Evolutionary conservation across 2,113 vertebrate genomes (phyloP), one percentile per base, ranked within the genome.

Genomic region (Callionymus lyra): DNA sequence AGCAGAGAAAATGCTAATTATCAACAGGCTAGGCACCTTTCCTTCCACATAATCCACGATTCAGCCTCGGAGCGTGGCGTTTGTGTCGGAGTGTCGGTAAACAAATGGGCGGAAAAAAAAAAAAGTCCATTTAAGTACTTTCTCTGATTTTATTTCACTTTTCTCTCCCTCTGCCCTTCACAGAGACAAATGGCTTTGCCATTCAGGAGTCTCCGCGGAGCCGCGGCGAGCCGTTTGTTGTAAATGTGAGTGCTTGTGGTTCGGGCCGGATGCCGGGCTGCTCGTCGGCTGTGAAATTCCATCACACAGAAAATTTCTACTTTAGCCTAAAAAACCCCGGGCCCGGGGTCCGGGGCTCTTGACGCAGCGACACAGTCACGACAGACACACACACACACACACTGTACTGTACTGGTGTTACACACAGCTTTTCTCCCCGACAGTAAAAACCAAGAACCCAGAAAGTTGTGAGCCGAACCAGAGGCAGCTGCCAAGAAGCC

Each of bases 1-100:
- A 93, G 89, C 85, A 77, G 44, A 66, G 85, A 78, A 91, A 91
- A 95, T 92, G 88, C 83, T 92, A 92, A 93, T 90, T 82, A 88
- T 72, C 77, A 86, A 88, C 56, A 70, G 71, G 76, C 69, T 72
- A 71, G 59, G 66, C 62, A 74, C 66, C 68, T 70, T 76, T 80
- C 69, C 72, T 65, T 72, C 58, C 44, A 58, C 65, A 73, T 79
- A 73, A 85, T 74, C 72, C 68, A n/a, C 65, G 73, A 69, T 79
- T 76, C 70, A 63, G 51, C 70, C 59, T 68, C 65, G 53, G 39
- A 68, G 68, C 34, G 2, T 38, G 13, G 34, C 43, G 44, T 56
- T 47, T 48, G 48, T 35, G 31, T 41, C 39, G 38, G 47, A 34
- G 27, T 53, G 44, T 34, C 41, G 56, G 44, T 45, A 45, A 45